Conservation (phyloP, 2,113 vertebrate species). For the Mustela lutreola region DNA sequence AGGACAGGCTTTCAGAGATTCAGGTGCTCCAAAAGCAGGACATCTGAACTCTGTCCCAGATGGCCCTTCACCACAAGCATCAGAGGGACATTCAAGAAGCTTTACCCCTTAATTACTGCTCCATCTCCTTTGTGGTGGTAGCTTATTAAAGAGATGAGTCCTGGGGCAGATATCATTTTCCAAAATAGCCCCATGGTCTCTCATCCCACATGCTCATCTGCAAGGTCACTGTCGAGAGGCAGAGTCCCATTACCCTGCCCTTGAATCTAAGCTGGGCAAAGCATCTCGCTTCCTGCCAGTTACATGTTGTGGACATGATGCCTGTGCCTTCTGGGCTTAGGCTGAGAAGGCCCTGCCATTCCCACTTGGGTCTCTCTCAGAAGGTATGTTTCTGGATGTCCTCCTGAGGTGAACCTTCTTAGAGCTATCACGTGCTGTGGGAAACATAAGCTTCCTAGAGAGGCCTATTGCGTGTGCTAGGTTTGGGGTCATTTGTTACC, state of each 20-base stretch:
- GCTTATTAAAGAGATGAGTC: neutral
- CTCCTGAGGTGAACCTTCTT: neutral
- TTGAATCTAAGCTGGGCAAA: neutral
- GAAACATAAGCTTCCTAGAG: neutral
- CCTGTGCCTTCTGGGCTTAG: neutral
- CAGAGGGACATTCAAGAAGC: rapidly evolving
- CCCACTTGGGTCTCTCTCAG: neutral
- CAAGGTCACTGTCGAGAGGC: neutral
- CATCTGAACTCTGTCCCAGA: too few relatives aligned
- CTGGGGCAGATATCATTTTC: neutral
- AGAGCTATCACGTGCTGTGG: rapidly evolving
- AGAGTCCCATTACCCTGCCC: neutral
- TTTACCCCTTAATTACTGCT: neutral
- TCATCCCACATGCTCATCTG: neutral
- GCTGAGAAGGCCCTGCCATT: neutral
- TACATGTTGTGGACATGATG: neutral
- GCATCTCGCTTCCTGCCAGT: neutral
- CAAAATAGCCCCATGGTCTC: neutral
- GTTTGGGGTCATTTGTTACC: neutral
- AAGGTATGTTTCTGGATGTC: neutral
- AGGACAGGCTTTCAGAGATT: neutral
- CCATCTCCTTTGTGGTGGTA: neutral
- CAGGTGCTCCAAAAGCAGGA: neutral
- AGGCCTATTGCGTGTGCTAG: rapidly evolving
- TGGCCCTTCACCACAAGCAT: neutral